These are phyloP conservation scores for Sus scrofa DNA, from an alignment of 2,113 vertebrate genomes.

Conservation along the genomic window T2T-Sscrofa CM000818.6:97670001-97670500, in stretches of 20 bases:
- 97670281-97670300: not conserved
- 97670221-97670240: fast-evolving
- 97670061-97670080: not conserved
- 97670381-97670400: too few relatives aligned
- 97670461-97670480: too few relatives aligned
- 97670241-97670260: not conserved
- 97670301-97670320: too few relatives aligned
- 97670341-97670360: too few relatives aligned
- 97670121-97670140: not conserved
- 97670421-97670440: too few relatives aligned
- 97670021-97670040: not conserved
- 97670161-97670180: not conserved
- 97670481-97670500: too few relatives aligned
- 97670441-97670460: too few relatives aligned
- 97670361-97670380: too few relatives aligned
- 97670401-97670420: too few relatives aligned
- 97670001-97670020: not conserved
- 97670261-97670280: not conserved
- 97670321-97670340: too few relatives aligned
- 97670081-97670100: not conserved
- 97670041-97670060: not conserved
- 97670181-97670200: not conserved
- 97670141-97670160: not conserved
- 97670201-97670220: not conserved
- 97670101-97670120: not conserved